Percentiles rank a stretch among this genome's conserved stretches.
Conservation (phyloP, 2,888 invertebrate species). For the Neocrepidodera transversa region DNA sequence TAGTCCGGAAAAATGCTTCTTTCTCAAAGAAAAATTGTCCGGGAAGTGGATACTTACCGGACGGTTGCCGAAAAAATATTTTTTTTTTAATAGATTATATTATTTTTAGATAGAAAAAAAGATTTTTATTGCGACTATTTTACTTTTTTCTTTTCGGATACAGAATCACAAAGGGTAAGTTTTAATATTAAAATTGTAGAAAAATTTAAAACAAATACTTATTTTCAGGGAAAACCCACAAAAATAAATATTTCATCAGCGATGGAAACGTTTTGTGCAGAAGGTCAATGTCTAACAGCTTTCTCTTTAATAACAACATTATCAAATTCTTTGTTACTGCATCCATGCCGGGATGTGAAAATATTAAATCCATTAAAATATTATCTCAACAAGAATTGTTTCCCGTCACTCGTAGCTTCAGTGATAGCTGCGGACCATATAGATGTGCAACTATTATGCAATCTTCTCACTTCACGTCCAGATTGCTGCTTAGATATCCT, state of each 20-base stretch:
- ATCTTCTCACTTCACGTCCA: slow-evolving; percentile 19
- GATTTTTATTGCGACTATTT: neutral
- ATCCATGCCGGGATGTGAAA: slow-evolving; percentile 1
- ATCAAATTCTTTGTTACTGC: slow-evolving; percentile 34
- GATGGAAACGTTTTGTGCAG: slow-evolving; percentile 45
- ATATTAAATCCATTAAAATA: slow-evolving; percentile 1
- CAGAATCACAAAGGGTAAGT: neutral
- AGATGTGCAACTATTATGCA: slow-evolving; percentile 27
- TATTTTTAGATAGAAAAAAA: neutral
- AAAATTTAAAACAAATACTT: slow-evolving; percentile 12
- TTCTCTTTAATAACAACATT: slow-evolving; percentile 46
- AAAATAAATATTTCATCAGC: neutral
- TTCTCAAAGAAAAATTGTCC: too few species aligned
- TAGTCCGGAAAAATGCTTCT: too few species aligned
- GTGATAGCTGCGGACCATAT: slow-evolving; percentile 52
- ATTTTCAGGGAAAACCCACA: too few species aligned
- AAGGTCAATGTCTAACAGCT: slow-evolving; percentile 49
- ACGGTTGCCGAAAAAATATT: too few species aligned
- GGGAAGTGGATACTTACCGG: too few species aligned
- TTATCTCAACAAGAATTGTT: slow-evolving; percentile 40
- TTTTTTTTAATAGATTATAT: too few species aligned
- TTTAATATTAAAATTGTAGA: neutral
- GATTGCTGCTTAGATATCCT: slow-evolving; percentile 35
- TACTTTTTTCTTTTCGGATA: neutral
- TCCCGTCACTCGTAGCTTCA: slow-evolving; percentile 54